phyloP scores from a whole-genome alignment of 2,797 vertebrate genomes.

The Gastrophryne carolinensis region DNA sequence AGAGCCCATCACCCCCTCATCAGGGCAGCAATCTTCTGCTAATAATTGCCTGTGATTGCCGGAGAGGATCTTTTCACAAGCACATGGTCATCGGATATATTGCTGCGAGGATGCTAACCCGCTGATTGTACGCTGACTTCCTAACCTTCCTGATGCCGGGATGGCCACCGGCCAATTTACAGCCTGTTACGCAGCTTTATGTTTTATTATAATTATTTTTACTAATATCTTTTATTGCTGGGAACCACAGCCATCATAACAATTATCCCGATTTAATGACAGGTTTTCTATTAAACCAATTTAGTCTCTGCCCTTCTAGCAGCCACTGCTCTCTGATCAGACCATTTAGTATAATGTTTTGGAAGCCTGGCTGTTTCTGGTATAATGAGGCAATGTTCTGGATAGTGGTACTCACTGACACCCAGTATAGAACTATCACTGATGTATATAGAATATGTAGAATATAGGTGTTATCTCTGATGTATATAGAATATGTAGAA shows the following conservation, averaged over 20 bases:
- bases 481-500: no score
- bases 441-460: no score
- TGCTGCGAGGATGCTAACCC: constrained; percentile 14
- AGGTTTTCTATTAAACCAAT: neutral
- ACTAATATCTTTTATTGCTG: neutral
- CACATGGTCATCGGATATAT: constrained; percentile 14
- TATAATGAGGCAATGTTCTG: no score
- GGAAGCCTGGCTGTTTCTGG: no score
- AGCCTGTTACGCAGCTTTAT: neutral
- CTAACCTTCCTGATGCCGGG: constrained; percentile 16
- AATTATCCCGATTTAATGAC: neutral
- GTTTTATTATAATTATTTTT: neutral
- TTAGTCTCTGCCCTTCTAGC: neutral
- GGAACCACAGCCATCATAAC: neutral
- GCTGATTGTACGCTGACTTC: neutral
- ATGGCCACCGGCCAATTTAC: neutral
- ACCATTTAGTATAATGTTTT: neutral
- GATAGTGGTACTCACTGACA: no score
- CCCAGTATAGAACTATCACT: no score
- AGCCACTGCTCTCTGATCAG: neutral
- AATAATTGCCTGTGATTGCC: constrained; percentile 44
- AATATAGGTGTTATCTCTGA: no score
- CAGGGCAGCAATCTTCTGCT: neutral
- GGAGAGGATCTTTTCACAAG: constrained; percentile 19
- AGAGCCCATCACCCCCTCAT: neutral